Evolutionary conservation across 35 echinoderm and acorn worm species (phyloP).

Genomic region (Apostichopus californicus): DNA sequence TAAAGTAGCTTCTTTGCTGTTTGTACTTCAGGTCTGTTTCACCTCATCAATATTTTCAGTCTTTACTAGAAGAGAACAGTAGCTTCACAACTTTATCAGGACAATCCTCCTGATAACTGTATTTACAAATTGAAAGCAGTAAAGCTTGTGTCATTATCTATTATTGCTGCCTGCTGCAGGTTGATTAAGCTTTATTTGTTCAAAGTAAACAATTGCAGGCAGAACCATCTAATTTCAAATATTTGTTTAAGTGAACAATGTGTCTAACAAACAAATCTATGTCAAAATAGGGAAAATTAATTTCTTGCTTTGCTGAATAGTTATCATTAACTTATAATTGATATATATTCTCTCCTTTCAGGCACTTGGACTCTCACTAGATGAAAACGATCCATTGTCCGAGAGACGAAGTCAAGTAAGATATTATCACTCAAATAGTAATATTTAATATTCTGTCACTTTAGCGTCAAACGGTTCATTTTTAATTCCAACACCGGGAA

Average conservation of each 20-base stretch:
- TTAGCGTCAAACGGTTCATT: too few relatives aligned
- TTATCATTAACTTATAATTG: not conserved
- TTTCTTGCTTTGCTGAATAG: not conserved
- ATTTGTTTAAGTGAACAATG: not conserved
- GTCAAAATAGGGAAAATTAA: not conserved
- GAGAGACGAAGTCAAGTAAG: conserved; percentile 88
- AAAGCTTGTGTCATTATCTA: too few relatives aligned
- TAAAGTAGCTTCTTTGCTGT: too few relatives aligned
- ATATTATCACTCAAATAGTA: too few relatives aligned
- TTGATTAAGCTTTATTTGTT: not conserved
- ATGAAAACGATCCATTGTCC: conserved; percentile 83
- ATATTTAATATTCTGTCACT: too few relatives aligned
- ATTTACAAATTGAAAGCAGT: too few relatives aligned
- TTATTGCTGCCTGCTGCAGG: not conserved
- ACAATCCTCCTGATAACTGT: too few relatives aligned
- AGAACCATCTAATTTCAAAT: not conserved
- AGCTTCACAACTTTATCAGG: too few relatives aligned
- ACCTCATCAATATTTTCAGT: too few relatives aligned
- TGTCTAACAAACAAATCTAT: not conserved
- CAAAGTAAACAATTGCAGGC: not conserved
- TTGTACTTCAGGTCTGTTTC: too few relatives aligned
- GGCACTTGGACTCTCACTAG: conserved; percentile 83
- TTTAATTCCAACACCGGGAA: too few relatives aligned
- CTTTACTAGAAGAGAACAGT: too few relatives aligned
- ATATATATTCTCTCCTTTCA: conserved; percentile 44